Percentiles rank a stretch among this genome's conserved stretches.
These are phyloP conservation scores for Phylloscopus trochilus DNA, from an alignment of 2,113 vertebrate species.

Conservation along the genomic window DNA sequence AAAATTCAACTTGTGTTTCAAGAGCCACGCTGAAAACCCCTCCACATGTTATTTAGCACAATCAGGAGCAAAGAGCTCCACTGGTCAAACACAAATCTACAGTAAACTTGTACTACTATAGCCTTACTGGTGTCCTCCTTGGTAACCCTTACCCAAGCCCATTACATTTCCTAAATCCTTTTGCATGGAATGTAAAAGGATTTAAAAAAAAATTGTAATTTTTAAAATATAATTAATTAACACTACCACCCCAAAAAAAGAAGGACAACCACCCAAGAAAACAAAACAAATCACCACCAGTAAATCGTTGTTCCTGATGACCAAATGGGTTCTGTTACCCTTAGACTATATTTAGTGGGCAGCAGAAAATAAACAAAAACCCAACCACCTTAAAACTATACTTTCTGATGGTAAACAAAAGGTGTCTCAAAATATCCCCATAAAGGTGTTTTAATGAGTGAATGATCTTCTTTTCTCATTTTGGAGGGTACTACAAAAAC, in stretches of 20 bases:
- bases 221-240: not conserved
- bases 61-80: not conserved
- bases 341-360: not conserved
- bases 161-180: not conserved
- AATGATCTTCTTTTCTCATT: not conserved
- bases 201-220: accelerated
- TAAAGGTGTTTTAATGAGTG: not conserved
- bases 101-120: not conserved
- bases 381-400: not conserved
- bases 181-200: not conserved
- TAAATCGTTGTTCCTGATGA: not conserved
- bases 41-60: not conserved
- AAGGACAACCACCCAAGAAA: not conserved
- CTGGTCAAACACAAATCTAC: not conserved
- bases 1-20: not conserved
- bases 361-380: not conserved
- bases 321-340: not conserved
- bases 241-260: not conserved
- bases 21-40: not conserved
- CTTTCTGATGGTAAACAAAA: not conserved
- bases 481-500: not conserved
- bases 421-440: not conserved
- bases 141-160: not conserved
- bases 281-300: not conserved
- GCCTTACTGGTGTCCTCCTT: not conserved